These are phyloP conservation scores for Protonibea diacanthus DNA, from an alignment of 2,797 vertebrate genomes.

Conservation along the genomic window DNA sequence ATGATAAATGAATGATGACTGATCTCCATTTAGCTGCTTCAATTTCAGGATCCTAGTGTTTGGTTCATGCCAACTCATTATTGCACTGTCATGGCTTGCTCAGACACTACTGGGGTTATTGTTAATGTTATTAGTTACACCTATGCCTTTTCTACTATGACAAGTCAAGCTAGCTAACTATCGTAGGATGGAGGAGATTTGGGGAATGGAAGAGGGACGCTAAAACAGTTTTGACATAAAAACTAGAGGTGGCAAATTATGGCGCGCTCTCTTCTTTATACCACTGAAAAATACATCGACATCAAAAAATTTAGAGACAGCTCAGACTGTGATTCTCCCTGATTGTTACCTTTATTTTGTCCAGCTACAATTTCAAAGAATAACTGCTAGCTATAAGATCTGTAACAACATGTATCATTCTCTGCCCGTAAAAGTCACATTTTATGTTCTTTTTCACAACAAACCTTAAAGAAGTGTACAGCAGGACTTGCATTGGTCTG, in stretches of 20 bases:
- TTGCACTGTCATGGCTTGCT: not conserved
- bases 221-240: too few relatives aligned
- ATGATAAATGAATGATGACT: not conserved
- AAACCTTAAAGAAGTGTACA: not conserved
- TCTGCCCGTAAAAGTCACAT: not conserved
- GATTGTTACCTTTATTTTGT: conserved; percentile 1
- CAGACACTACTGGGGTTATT: not conserved
- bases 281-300: not conserved
- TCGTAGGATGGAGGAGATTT: not conserved
- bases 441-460: conserved; percentile 1
- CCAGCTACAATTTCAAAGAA: not conserved
- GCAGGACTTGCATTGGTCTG: not conserved
- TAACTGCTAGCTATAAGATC: not conserved
- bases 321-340: not conserved
- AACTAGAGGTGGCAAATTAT: too few relatives aligned
- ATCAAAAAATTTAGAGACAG: not conserved
- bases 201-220: not conserved
- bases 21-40: not conserved
- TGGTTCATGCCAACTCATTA: not conserved
- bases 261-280: not conserved
- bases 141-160: not conserved
- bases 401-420: not conserved
- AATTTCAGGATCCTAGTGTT: not conserved
- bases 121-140: not conserved
- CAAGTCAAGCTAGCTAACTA: not conserved